Evolutionary conservation across 2,888 invertebrate species (phyloP).

Genomic region (Clivina fossor): DNA sequence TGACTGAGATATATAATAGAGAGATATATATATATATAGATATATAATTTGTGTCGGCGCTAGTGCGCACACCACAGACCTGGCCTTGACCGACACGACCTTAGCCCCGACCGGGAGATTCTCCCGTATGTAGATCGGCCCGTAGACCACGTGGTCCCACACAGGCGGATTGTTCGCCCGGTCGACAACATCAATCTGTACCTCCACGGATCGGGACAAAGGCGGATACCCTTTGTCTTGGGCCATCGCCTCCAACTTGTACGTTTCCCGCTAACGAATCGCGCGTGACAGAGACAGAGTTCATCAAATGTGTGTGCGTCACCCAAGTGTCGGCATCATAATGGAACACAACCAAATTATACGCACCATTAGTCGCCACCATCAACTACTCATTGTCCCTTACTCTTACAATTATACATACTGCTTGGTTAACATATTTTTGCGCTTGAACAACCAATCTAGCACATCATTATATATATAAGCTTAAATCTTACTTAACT

Average conservation of each 20-base stretch:
- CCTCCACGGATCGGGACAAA: slow-evolving; percentile 94
- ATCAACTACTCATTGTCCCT: too few relatives aligned
- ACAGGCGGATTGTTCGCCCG: slow-evolving; percentile 97
- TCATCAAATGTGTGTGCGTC: slow-evolving; percentile 40
- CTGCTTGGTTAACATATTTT: too few relatives aligned
- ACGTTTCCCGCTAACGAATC: slow-evolving; percentile 91
- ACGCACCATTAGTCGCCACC: too few relatives aligned
- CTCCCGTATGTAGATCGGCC: slow-evolving; percentile 96
- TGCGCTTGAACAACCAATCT: too few relatives aligned
- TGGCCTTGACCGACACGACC: slow-evolving; percentile 98
- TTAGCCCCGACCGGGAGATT: slow-evolving; percentile 97
- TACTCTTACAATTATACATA: too few relatives aligned
- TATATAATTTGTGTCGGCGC: too few relatives aligned
- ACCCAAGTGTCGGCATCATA: too few relatives aligned
- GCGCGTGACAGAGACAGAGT: slow-evolving; percentile 4
- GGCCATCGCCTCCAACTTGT: slow-evolving; percentile 97
- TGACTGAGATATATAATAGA: too few relatives aligned
- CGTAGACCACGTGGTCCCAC: slow-evolving; percentile 95
- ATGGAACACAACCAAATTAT: slow-evolving; percentile 31
- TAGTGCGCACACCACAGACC: slow-evolving; percentile 79
- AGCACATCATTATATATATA: too few relatives aligned
- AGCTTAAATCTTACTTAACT: too few relatives aligned
- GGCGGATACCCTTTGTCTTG: slow-evolving; percentile 96
- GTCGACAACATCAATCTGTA: slow-evolving; percentile 98
- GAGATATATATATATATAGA: too few relatives aligned